phyloP scores from a whole-genome alignment of 2,113 vertebrate species.

The Laticauda laticaudata region DNA sequence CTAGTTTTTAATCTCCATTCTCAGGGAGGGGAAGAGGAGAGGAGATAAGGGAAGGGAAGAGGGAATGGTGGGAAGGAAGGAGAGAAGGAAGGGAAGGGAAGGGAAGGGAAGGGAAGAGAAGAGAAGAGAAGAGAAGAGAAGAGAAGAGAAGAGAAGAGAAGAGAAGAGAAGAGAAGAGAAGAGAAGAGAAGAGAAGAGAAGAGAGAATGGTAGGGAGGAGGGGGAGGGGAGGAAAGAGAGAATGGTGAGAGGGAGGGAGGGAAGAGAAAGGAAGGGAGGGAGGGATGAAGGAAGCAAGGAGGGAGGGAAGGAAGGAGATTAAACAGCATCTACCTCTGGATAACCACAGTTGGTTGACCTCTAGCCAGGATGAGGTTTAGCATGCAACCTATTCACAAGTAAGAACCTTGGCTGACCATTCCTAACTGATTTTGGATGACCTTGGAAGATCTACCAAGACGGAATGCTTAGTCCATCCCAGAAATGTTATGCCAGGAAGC shows the following conservation, averaged over 20 bases:
- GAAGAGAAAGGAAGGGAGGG: background rate
- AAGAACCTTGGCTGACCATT: background rate
- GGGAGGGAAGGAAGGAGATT: background rate
- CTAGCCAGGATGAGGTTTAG: background rate
- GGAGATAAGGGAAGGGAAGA: background rate
- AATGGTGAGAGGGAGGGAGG: too few species aligned
- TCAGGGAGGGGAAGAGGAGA: background rate
- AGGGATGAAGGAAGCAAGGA: background rate
- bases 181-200: background rate
- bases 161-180: too few species aligned
- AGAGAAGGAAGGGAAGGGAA: background rate
- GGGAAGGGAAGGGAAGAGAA: too few species aligned
- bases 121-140: background rate
- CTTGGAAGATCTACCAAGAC: background rate
- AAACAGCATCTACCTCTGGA: background rate
- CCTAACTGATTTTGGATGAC: background rate
- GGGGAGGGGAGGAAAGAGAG: background rate
- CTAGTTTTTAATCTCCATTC: background rate
- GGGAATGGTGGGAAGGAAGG: too few species aligned
- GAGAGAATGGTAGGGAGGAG: too few species aligned
- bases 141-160: fast-evolving
- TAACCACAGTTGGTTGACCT: background rate
- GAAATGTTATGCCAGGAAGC: background rate
- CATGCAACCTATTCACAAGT: background rate
- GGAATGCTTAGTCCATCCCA: background rate